Percentiles rank a stretch among this genome's conserved stretches.
Evolutionary conservation across 2,888 invertebrate genomes (phyloP).

Genomic region (Calliphora vomitoria): DNA sequence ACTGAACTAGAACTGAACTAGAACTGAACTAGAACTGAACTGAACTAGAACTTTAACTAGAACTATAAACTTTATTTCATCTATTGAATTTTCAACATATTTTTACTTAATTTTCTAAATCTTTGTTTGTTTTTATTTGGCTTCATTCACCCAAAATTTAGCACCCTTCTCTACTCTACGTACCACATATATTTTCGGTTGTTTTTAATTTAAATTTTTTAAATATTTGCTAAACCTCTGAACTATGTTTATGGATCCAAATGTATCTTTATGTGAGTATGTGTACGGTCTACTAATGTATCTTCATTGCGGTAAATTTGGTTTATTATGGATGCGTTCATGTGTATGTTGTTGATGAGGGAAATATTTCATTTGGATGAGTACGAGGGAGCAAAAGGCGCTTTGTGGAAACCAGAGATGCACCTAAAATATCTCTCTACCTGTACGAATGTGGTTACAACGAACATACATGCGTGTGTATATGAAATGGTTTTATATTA

Average conservation of each 20-base stretch:
- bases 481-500: conserved; percentile 52
- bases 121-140: too few relatives aligned
- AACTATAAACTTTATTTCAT: too few relatives aligned
- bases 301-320: conserved; percentile 66
- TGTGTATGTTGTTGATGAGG: conserved; percentile 54
- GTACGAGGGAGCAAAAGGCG: neutral
- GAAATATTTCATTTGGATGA: conserved; percentile 51
- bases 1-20: too few relatives aligned
- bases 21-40: too few relatives aligned
- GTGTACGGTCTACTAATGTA: conserved; percentile 60
- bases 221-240: conserved; percentile 65
- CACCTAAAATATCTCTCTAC: conserved; percentile 39
- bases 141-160: too few relatives aligned
- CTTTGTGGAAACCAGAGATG: conserved; percentile 14
- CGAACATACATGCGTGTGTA: conserved; percentile 21
- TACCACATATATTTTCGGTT: conserved; percentile 35
- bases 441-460: conserved; percentile 44
- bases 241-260: conserved; percentile 57
- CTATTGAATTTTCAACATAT: too few relatives aligned
- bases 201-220: conserved; percentile 58
- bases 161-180: too few relatives aligned
- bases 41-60: too few relatives aligned
- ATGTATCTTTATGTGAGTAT: neutral
- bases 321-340: conserved; percentile 64
- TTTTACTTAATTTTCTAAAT: too few relatives aligned